phyloP scores from a whole-genome alignment of 2,888 invertebrate species.

The Drosophila flavopinicola region DNA sequence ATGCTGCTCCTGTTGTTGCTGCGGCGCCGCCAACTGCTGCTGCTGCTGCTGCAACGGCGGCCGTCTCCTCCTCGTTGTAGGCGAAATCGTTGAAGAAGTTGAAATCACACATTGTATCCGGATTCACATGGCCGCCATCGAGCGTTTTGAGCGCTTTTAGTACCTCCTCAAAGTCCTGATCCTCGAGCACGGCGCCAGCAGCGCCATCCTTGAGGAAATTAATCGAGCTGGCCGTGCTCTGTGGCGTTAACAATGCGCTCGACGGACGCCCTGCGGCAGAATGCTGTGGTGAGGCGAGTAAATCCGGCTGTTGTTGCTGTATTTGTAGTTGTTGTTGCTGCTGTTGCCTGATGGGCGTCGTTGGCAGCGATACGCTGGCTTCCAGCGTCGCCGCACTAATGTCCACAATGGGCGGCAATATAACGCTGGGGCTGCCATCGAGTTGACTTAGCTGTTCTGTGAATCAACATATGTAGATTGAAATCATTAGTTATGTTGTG shows the following conservation, averaged over 20 bases:
- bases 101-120: conserved; percentile 82
- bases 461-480: conserved; percentile 6
- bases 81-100: conserved; percentile 82
- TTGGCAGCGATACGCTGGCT: conserved; percentile 26
- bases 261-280: conserved; percentile 31
- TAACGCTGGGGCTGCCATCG: conserved; percentile 71
- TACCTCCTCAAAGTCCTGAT: conserved; percentile 89
- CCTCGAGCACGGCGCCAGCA: conserved; percentile 87
- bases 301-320: conserved; percentile 27
- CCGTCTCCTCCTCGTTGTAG: conserved; percentile 53
- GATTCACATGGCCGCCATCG: conserved; percentile 84
- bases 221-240: conserved; percentile 67
- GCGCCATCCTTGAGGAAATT: conserved; percentile 82
- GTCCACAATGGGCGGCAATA: conserved; percentile 55
- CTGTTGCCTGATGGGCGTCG: conserved; percentile 33
- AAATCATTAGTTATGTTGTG: conserved; percentile 1
- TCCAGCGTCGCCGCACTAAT: conserved; percentile 21
- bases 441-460: conserved; percentile 82
- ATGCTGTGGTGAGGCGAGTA: conserved; percentile 48
- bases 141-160: conserved; percentile 91
- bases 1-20: conserved; percentile 14
- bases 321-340: conserved; percentile 46
- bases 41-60: conserved; percentile 10
- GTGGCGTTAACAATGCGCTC: conserved; percentile 71
- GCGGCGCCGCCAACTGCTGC: conserved; percentile 4